Percentiles rank a stretch among this genome's conserved stretches.
Conservation (phyloP, 2,797 vertebrate species). For the Octomys mimax region DNA sequence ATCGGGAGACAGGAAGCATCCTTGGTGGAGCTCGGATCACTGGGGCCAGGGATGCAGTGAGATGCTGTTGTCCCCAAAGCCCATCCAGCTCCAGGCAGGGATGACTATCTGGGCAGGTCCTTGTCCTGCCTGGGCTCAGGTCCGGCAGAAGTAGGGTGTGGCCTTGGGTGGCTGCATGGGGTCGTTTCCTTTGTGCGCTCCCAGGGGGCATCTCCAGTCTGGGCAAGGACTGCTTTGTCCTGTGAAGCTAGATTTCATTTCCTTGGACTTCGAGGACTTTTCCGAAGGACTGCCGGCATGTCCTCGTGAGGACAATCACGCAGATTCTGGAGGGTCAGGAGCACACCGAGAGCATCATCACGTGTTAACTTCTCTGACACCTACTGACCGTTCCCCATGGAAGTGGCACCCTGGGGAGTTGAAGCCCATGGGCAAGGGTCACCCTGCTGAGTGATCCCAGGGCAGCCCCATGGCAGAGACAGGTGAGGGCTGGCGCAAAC, state of each 20-base stretch:
- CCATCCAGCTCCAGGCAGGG: background rate
- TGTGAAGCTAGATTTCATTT: background rate
- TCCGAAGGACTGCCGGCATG: background rate
- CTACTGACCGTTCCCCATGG: background rate
- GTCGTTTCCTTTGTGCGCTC: background rate
- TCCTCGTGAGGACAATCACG: background rate
- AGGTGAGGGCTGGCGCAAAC: background rate
- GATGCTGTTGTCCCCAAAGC: background rate
- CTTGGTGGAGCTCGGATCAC: background rate
- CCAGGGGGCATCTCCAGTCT: background rate
- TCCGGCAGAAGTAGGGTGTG: background rate
- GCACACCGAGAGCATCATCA: background rate
- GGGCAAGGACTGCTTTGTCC: background rate
- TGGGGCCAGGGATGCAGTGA: background rate
- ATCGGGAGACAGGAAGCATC: fast-evolving
- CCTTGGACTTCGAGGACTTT: background rate
- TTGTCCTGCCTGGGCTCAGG: background rate
- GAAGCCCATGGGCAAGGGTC: background rate
- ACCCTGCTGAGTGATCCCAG: too few relatives aligned
- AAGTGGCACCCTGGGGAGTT: background rate
- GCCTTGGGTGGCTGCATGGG: too few relatives aligned
- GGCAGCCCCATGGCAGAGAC: background rate
- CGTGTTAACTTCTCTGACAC: background rate
- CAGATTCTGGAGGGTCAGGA: background rate
- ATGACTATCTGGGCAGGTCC: background rate